Evolutionary conservation across 2,113 vertebrate genomes (phyloP), one percentile per base, ranked within the genome.

Genomic region (Pao palembangensis): DNA sequence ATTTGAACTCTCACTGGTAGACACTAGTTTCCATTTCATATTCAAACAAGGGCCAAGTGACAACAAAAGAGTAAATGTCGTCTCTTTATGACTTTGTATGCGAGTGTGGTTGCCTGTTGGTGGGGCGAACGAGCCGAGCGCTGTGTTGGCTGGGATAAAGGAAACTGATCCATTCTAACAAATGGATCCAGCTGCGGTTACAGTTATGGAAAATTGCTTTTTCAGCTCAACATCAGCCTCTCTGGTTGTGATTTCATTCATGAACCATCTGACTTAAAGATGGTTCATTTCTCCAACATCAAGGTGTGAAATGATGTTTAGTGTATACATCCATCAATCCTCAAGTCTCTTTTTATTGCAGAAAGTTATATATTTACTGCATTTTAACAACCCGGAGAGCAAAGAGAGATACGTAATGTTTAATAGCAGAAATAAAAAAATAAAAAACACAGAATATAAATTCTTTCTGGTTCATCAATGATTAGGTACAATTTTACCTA

Each of bases 21-120:
- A 25, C 63, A 8, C 25, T 54, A 18, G 14, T 58, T 67, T 58
- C 6, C n/a, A 52, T 75, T 41, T 55, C 5, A 31, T 31, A 31
- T 31, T 11, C 41, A 34, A 23, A 31, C 46, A 8, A 23, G 50
- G 60, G 64, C 70, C 67, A 58, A 57, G 48, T 19, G 19, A 55
- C 25, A 12, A 55, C 25, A 12, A 58, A 67, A 58, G 51, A 28
- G 49, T 15, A 44, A n/a, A 47, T 44, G 20, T 34, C 14, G 56
- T 47, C 19, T 10, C 20, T 51, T 18, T 18, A 44, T 67, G 46
- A 55, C 44, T 44, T 44, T 20, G 11, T 18, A 1, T 17, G 43
- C 51, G 14, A 46, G 17, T 58, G 25, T 52, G 49, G 19, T 48
- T 53, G n/a, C 14, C 25, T 64, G 52, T 15, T 3, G 25, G 41